Percentiles rank a stretch among this genome's conserved stretches.
These are phyloP conservation scores for Heliconius charithonia DNA, from an alignment of 2,888 invertebrate genomes.

Conservation along the genomic window DNA sequence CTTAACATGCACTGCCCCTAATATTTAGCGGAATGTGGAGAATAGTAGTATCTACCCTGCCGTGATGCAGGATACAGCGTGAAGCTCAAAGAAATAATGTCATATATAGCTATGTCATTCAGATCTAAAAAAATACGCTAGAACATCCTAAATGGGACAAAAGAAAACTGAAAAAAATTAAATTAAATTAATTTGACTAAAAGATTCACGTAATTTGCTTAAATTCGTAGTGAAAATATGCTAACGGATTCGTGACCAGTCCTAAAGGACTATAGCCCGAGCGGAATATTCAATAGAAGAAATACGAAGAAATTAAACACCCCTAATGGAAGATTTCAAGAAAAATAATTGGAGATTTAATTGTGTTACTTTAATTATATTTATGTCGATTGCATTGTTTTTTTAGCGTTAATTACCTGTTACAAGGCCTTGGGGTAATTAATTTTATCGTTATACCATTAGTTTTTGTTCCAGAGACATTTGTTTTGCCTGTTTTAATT, in stretches of 20 bases:
- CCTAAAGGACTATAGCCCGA: conserved; percentile 42
- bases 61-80: neutral
- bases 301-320: conserved; percentile 44
- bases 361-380: conserved; percentile 41
- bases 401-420: conserved; percentile 34
- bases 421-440: neutral
- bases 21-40: neutral
- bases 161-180: conserved; percentile 25
- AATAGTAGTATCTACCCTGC: neutral
- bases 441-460: neutral
- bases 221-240: conserved; percentile 45
- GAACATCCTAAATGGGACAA: neutral
- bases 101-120: neutral
- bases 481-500: no score
- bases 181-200: conserved; percentile 36
- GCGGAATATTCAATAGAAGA: conserved; percentile 45
- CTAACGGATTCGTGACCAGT: conserved; percentile 44
- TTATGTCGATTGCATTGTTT: conserved; percentile 29
- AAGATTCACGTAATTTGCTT: conserved; percentile 41
- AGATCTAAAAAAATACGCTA: neutral
- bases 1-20: neutral
- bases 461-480: no score
- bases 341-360: conserved; percentile 45
- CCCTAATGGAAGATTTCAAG: conserved; percentile 43
- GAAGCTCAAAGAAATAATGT: neutral